Conservation (phyloP, 2,113 vertebrate species). For the Turnix velox region DNA sequence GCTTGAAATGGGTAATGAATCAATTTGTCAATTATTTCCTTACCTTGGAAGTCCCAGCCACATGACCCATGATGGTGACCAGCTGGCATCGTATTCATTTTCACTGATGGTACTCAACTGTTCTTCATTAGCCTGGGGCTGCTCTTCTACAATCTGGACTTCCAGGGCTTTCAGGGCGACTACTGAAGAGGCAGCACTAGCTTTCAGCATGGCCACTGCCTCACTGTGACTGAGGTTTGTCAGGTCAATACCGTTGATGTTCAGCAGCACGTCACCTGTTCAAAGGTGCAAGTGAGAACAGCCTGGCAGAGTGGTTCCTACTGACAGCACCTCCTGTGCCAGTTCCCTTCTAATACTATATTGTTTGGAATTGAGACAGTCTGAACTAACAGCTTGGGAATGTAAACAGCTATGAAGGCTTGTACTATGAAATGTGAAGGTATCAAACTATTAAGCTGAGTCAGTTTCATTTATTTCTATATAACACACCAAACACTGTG, state of each 20-base stretch:
- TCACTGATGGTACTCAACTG: slow-evolving; percentile 80
- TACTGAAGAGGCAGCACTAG: slow-evolving; percentile 86
- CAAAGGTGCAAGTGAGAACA: not conserved
- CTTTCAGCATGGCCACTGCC: slow-evolving; percentile 93
- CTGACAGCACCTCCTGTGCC: not conserved
- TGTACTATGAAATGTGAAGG: not conserved
- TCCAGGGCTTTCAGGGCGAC: slow-evolving; percentile 89
- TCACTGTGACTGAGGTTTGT: slow-evolving; percentile 94
- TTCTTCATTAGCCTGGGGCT: slow-evolving; percentile 75
- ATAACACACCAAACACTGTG: not conserved
- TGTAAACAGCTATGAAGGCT: not conserved
- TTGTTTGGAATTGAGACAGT: not conserved
- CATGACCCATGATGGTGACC: slow-evolving; percentile 98
- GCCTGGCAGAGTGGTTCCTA: not conserved
- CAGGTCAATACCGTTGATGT: slow-evolving; percentile 93
- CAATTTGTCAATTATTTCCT: not conserved
- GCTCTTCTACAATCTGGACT: slow-evolving; percentile 87
- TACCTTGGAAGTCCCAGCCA: slow-evolving; percentile 96
- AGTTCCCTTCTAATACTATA: not conserved
- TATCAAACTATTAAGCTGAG: not conserved
- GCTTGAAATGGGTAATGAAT: not conserved
- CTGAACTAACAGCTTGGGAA: not conserved
- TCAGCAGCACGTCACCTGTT: slow-evolving; percentile 91
- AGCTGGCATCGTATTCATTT: slow-evolving; percentile 91
- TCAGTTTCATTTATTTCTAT: not conserved